Base-by-base conservation (phyloP, 2,888 invertebrate species). In the Cryptocephalus primarius region DNA sequence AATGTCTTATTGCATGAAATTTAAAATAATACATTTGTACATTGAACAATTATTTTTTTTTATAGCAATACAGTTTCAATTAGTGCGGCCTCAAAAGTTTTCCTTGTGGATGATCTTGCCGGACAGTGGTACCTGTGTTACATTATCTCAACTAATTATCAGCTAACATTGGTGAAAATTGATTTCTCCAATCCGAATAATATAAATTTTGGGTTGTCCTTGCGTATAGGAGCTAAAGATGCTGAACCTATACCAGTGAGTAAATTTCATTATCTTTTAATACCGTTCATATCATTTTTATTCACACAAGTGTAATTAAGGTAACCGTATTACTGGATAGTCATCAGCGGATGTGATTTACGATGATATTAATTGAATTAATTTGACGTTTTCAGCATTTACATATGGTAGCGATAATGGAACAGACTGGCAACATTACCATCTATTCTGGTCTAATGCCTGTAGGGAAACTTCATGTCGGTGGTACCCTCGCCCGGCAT, bases 101-200 rank as follows among this genome's bases (percentile, higher is more conserved):
- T 95, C 59, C 68, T 93, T 31, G 85, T 85, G 43, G 80, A 80
- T n/a, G 93, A 95, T 72, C 72, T 92, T 43, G 83, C 89, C 34
- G 89, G 88, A 0, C 89, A 92, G 65, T 80, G 79, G 54, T 93
- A 84, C 63, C 68, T 95, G 9, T 91, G 92, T 62, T 92, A 87
- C 63, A 68, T 87, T 40, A 70, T 86, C 4, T 74, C 79, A 1
- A 74, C 77, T 50, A 74, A 78, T 44, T 79, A 76, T 54, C 81
- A 80, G 59, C 69, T 90, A 6, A 80, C 80, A 62, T 78, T 84
- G 51, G 76, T 85, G 8, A 75, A 82, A 56, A 68, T 88, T 33
- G 82, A 83, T 57, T 78, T 79, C 48, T 77, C 81, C 0, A 80
- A 79, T 56, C 75, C 77, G 48, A 79, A 79, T 12, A 77, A 83